Conservation (phyloP, 2,888 invertebrate genomes). For the Teleiodes luculella region DNA sequence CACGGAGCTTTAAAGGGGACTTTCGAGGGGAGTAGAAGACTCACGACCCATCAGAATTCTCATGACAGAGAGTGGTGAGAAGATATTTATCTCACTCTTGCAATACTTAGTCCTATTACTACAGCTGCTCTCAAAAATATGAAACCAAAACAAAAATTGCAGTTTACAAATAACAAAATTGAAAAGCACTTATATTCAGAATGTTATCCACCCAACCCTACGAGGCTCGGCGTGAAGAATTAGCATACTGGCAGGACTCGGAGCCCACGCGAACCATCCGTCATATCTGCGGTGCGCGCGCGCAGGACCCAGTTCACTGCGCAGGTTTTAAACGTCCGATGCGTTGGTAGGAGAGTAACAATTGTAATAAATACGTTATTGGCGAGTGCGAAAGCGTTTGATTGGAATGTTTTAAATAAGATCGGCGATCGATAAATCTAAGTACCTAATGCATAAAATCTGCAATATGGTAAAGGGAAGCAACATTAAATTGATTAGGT, state of each 20-base stretch:
- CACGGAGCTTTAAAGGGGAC: no score
- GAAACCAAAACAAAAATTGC: not conserved
- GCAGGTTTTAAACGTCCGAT: constrained; percentile 17
- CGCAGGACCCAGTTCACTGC: constrained; percentile 11
- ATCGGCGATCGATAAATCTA: no score
- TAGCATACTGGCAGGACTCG: constrained; percentile 71
- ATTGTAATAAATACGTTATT: not conserved
- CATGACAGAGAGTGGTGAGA: no score
- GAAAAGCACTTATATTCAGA: no score
- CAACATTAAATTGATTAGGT: no score
- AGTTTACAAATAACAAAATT: not conserved
- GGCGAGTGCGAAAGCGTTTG: not conserved
- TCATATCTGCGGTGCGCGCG: constrained; percentile 50
- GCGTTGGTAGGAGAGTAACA: not conserved
- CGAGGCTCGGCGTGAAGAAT: constrained; percentile 49
- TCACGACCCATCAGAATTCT: no score
- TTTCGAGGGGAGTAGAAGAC: no score
- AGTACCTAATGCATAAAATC: no score
- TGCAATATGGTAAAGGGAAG: no score
- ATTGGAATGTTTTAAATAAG: not conserved
- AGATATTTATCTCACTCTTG: no score
- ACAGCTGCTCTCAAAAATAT: not conserved
- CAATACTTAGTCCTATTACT: no score
- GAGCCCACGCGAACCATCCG: constrained; percentile 67
- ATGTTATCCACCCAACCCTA: not conserved